A percentile compares a stretch with the other conserved stretches of the same genome.
Evolutionary conservation across 2,888 invertebrate genomes (phyloP).

Genomic region (Lasioglossum oenotherae): DNA sequence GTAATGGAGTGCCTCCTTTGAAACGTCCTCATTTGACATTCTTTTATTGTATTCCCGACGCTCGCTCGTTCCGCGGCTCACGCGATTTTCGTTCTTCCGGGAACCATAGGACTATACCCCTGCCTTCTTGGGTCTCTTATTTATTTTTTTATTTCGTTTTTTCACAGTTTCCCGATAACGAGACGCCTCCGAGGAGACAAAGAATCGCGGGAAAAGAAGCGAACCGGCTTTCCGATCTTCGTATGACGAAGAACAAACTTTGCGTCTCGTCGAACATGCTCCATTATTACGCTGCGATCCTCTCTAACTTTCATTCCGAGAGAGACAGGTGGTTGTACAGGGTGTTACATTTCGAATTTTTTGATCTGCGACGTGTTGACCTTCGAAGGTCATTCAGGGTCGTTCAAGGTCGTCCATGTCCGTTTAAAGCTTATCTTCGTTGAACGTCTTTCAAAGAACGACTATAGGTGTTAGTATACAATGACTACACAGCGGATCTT

Average conservation of each 20-base stretch:
- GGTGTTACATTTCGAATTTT: too few relatives aligned
- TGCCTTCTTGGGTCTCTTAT: not conserved
- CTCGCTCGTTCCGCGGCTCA: constrained; percentile 17
- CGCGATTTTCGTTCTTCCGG: constrained; percentile 30
- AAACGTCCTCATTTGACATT: constrained; percentile 58
- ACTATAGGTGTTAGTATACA: too few relatives aligned
- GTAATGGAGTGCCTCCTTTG: constrained; percentile 53
- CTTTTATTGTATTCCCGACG: constrained; percentile 38
- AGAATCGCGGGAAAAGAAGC: not conserved
- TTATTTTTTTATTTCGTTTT: not conserved
- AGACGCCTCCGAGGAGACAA: not conserved
- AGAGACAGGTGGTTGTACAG: not conserved
- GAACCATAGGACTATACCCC: not conserved
- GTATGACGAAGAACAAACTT: not conserved
- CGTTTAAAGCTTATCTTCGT: too few relatives aligned
- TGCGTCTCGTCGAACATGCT: not conserved
- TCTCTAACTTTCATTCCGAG: not conserved
- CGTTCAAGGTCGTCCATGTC: too few relatives aligned
- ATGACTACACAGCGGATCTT: too few relatives aligned
- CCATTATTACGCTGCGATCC: not conserved
- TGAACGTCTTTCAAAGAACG: too few relatives aligned
- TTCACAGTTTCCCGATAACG: constrained; percentile 25
- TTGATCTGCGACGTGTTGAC: too few relatives aligned
- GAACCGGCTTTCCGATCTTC: not conserved
- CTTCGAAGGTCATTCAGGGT: too few relatives aligned